phyloP scores from a whole-genome alignment of 2,797 vertebrate species.

The Bovichtus diacanthus region DNA sequence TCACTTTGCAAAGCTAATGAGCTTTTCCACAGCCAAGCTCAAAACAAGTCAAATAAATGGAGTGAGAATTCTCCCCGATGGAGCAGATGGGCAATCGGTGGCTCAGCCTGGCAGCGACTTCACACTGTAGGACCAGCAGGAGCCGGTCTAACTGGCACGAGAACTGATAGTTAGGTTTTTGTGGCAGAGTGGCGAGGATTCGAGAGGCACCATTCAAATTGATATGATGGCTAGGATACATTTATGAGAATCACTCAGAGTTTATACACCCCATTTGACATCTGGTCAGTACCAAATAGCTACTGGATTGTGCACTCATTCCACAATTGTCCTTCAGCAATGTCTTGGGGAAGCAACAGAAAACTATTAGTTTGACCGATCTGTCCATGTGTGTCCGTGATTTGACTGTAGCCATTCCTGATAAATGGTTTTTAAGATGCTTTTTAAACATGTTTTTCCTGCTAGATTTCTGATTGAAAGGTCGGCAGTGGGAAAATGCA shows the following conservation, averaged over 20 bases:
- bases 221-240: slow-evolving; percentile 42
- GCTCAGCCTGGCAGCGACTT: slow-evolving; percentile 81
- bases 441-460: slow-evolving; percentile 31
- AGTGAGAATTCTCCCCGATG: slow-evolving; percentile 74
- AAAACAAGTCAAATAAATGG: slow-evolving; percentile 78
- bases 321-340: slow-evolving; percentile 59
- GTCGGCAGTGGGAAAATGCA: slow-evolving; percentile 1
- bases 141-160: slow-evolving; percentile 68
- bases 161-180: slow-evolving; percentile 65
- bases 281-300: slow-evolving; percentile 68
- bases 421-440: slow-evolving; percentile 13
- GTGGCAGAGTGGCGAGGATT: slow-evolving; percentile 58
- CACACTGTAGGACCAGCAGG: slow-evolving; percentile 75
- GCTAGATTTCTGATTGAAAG: neutral
- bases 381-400: slow-evolving; percentile 31
- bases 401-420: slow-evolving; percentile 1
- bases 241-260: slow-evolving; percentile 59
- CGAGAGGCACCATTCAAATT: slow-evolving; percentile 62
- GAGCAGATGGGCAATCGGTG: slow-evolving; percentile 84
- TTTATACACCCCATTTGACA: slow-evolving; percentile 74
- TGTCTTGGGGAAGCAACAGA: slow-evolving; percentile 38
- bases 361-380: slow-evolving; percentile 28
- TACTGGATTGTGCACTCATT: slow-evolving; percentile 44
- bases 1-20: slow-evolving; percentile 74
- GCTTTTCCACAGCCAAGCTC: slow-evolving; percentile 68